Percentiles rank a stretch among this genome's conserved stretches.
phyloP scores from a whole-genome alignment of 2,113 vertebrate species.

The Diadophis punctatus region DNA sequence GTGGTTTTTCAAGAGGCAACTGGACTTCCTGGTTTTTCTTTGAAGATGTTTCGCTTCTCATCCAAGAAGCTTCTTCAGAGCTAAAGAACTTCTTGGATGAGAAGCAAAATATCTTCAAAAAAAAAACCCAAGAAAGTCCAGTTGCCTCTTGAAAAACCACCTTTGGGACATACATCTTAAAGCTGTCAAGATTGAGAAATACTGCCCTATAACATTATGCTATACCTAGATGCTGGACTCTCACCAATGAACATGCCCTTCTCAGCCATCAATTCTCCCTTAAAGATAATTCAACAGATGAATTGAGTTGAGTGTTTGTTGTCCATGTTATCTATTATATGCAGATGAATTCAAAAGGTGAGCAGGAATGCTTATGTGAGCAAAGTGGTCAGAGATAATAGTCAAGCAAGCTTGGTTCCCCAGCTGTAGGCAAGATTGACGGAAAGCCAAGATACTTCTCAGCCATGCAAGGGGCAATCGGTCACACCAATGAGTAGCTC shows the following conservation, averaged over 20 bases:
- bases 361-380: background rate
- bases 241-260: background rate
- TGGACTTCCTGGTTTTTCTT: no score
- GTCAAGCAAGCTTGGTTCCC: background rate
- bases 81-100: no score
- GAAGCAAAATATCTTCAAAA: no score
- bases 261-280: background rate
- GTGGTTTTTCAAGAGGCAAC: no score
- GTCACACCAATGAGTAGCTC: background rate
- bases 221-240: fast-evolving
- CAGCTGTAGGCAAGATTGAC: background rate
- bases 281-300: background rate
- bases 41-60: no score
- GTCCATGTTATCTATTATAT: background rate
- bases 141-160: no score
- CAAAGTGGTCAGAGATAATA: background rate
- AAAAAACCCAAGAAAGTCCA: no score
- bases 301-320: background rate
- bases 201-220: background rate
- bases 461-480: background rate
- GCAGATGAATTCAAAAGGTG: background rate
- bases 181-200: background rate
- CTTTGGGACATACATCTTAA: background rate
- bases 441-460: background rate
- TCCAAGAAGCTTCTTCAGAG: no score